Conservation (phyloP, 92 coral and sea anemone species). For the Anthopleura xanthogrammica region DNA sequence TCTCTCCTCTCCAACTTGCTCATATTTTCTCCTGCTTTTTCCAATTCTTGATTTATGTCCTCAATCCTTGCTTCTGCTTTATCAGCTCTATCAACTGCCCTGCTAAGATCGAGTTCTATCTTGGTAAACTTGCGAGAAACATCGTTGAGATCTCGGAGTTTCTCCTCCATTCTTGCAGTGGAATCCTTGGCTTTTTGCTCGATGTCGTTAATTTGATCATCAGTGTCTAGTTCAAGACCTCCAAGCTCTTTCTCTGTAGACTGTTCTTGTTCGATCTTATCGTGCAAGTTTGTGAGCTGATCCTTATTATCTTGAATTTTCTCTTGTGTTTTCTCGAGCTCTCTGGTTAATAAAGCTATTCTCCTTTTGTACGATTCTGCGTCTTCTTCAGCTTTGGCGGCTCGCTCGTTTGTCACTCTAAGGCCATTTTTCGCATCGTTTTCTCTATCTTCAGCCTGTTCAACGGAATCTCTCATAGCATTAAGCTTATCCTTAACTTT, state of each 20-base stretch:
- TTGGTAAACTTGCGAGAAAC: slow-evolving; percentile 58
- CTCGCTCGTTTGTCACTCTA: slow-evolving; percentile 17
- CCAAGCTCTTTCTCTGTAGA: slow-evolving; percentile 49
- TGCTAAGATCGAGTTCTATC: slow-evolving; percentile 40
- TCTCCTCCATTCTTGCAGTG: slow-evolving; percentile 30
- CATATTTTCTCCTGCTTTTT: slow-evolving; percentile 53
- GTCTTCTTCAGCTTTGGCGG: slow-evolving; percentile 47
- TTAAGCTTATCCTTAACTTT: slow-evolving; percentile 57
- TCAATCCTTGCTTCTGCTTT: slow-evolving; percentile 37
- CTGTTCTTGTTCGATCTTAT: slow-evolving; percentile 43
- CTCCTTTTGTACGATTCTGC: slow-evolving; percentile 42
- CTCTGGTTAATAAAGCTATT: slow-evolving; percentile 26
- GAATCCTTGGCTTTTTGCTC: slow-evolving; percentile 49
- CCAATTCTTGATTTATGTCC: slow-evolving; percentile 40
- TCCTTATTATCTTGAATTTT: slow-evolving; percentile 22
- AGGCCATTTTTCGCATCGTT: slow-evolving; percentile 44
- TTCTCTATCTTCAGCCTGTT: slow-evolving; percentile 69
- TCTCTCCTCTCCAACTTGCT: slow-evolving; percentile 49
- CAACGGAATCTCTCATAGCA: slow-evolving; percentile 63
- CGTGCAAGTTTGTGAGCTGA: slow-evolving; percentile 2
- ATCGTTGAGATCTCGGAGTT: slow-evolving; percentile 48
- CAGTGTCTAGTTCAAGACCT: slow-evolving; percentile 55
- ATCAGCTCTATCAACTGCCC: slow-evolving; percentile 41
- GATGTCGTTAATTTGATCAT: slow-evolving; percentile 39
- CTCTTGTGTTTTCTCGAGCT: slow-evolving; percentile 21